Base-by-base conservation (phyloP, 2,888 invertebrate species). In the Euplexia lucipara region DNA sequence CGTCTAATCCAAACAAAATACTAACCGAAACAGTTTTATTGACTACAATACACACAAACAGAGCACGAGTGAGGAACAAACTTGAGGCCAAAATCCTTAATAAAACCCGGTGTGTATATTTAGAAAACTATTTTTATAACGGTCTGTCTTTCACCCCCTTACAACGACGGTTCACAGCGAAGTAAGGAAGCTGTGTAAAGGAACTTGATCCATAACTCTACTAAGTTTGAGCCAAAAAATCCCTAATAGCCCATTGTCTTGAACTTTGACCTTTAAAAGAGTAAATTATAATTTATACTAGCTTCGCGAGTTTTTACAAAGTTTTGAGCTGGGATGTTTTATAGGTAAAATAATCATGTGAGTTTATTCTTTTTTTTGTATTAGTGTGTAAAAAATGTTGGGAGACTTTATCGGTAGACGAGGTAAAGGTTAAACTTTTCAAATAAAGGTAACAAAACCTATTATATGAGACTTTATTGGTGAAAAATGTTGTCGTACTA, bases 81-180 rank as follows among this genome's bases (percentile, higher is more conserved):
- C 80, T 79, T 76, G 65, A 69, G 65, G 71, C 63, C 62, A 12
- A 74, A 81, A 78, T 81, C 74, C 69, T 75, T 75, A 74, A 74
- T 82, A 78, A 82, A 79, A 73, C 68, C 10, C 51, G 12, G 44
- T 52, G 44, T 52, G 14, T 81, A 84, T 77, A 75, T 84, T 74
- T 83, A 83, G 84, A 84, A 72, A 62, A 67, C 82, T 83, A 83
- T 83, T 84, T 83, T 77, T 84, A 77, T 44, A 73, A 39, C 66
- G 42, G 54, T 14, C 58, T 62, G 72, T 81, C 71, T 76, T 65
- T 64, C 61, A 49, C 81, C 83, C 83, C 81, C 78, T 74, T 59
- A 20, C 44, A 52, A 67, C 65, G 37, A 70, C 67, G 53, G 62
- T 41, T 39, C 35, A 44, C 52, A 52, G 32, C 9, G 59, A 42